Base-by-base conservation (phyloP, 2,888 invertebrate genomes). In the Idaea aversata region DNA sequence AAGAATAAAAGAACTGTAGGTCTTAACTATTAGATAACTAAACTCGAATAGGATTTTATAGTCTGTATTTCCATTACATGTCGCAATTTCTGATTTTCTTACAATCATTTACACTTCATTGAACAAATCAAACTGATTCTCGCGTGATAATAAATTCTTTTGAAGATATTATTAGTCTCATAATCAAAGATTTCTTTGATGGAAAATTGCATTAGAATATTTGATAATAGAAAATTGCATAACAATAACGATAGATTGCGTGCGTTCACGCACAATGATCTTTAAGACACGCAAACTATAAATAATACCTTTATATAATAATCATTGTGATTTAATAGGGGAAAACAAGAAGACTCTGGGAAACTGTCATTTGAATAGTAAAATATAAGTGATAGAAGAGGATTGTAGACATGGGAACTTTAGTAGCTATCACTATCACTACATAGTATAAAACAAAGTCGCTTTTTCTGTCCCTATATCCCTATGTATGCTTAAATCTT, bases 321-420 rank as follows among this genome's bases (percentile, higher is more conserved):
- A 47, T 71, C 65, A 74, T 71, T 72, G 73, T 68, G 68, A 70
- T 70, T 60, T 74, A 72, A 73, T 73, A 63, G 70, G 72, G 69
- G 72, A 73, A 70, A 75, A 61, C 67, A 70, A 67, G 70, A 69
- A 71, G 68, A 61, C 69, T 65, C 70, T 67, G 60, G 57, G 69
- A 70, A 66, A 71, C 68, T 67, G 59, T 62, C 67, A 66, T 65
- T 68, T 66, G 62, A 70, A 71, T 70, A 66, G 63, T 10, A 3
- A 47, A 47, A 47, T 47, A 47, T 10, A 36, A 36, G 3, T 36
- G 5, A 36, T 10, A 36, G 5, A 5, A 36, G 4, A 36, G 0
- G 10, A 10, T 47, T 47, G 47, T 47, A 13, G 47, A 47, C 13
- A 13, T 47, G 10, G 10, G 10, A 47, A 47, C 47, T 47, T 36